Evolutionary conservation across 2,888 invertebrate genomes (phyloP), one percentile per base, ranked within the genome.

Genomic region (Eristalis arbustorum): DNA sequence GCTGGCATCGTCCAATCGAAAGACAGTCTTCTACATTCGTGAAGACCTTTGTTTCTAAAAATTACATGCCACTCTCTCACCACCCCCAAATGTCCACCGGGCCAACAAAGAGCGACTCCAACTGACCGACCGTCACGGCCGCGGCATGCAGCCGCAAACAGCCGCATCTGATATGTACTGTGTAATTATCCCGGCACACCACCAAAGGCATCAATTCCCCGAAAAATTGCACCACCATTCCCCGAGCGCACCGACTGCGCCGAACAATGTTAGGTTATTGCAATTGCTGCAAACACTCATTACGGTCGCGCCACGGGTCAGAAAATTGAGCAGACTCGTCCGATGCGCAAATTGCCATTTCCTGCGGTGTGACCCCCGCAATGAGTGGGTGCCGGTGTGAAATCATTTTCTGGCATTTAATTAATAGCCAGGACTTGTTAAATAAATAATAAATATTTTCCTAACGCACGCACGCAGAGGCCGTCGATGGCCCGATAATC

Each of bases 401-500:
- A 79, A 37, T 69, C 66, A 75, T 49, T 79, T 18, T 23, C 40
- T 67, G 71, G 71, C 66, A 34, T 76, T 84, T 68, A 84, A 80
- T 80, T 84, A 84, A 80, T 73, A 84, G 72, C 80, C 68, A 67
- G 42, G 14, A 66, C 59, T 59, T 72, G 71, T 72, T 80, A 63
- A 76, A 76, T 84, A 80, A 84, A 84, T 84, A 80, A 84, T 79
- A 71, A 79, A 71, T 67, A 71, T 66, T 67, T 40, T 75, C 64
- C 64, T 8, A 69, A 49, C 62, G 28, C 18, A 63, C 34, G 28
- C 42, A 59, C 13, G 31, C 31, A 31, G 31, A 31, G 31, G 1
- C 31, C 31, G 31, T 31, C 42, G 14, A 69, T 13, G 57, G 57
- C 37, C 42, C 25, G 22, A 23, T 6, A 71, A n/a, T 22, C 31